Percentiles rank a stretch among this genome's conserved stretches.
phyloP scores from a whole-genome alignment of 2,797 vertebrate genomes.

The Chelonia mydas region DNA sequence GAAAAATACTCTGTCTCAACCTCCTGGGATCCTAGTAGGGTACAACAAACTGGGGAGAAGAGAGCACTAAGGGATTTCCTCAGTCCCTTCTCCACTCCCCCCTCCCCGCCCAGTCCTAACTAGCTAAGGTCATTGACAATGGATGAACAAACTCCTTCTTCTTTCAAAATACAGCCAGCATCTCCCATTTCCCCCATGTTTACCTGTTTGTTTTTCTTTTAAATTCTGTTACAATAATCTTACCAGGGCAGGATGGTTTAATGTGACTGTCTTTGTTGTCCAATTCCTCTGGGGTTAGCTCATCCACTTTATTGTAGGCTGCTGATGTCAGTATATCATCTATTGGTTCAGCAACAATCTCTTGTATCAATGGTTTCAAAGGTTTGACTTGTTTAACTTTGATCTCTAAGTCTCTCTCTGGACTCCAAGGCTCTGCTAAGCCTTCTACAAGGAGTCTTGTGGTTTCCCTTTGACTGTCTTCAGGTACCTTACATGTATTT shows the following conservation, averaged over 20 bases:
- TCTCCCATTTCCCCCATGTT: too few relatives aligned
- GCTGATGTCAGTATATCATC: not conserved
- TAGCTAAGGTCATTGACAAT: not conserved
- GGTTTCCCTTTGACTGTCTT: not conserved
- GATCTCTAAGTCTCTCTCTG: not conserved
- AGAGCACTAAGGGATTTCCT: not conserved
- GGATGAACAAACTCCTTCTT: not conserved
- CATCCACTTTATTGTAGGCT: rapidly evolving
- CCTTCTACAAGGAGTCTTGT: constrained; percentile 42
- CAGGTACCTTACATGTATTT: not conserved
- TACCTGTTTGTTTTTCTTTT: not conserved
- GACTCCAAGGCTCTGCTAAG: not conserved
- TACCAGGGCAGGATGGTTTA: constrained; percentile 25
- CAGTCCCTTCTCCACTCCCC: not conserved
- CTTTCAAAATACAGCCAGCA: not conserved
- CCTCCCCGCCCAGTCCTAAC: not conserved
- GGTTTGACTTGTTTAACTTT: not conserved
- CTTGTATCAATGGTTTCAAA: constrained; percentile 68
- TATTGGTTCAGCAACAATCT: constrained; percentile 52
- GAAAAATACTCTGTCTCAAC: not conserved
- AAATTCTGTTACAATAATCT: not conserved
- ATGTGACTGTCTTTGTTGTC: not conserved
- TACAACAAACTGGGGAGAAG: not conserved
- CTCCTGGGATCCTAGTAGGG: not conserved
- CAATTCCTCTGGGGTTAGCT: not conserved